A percentile compares a stretch with the other conserved stretches of the same genome.
These are phyloP conservation scores for Epinotia brunnichana DNA, from an alignment of 2,888 invertebrate genomes.

Conservation along the genomic window DNA sequence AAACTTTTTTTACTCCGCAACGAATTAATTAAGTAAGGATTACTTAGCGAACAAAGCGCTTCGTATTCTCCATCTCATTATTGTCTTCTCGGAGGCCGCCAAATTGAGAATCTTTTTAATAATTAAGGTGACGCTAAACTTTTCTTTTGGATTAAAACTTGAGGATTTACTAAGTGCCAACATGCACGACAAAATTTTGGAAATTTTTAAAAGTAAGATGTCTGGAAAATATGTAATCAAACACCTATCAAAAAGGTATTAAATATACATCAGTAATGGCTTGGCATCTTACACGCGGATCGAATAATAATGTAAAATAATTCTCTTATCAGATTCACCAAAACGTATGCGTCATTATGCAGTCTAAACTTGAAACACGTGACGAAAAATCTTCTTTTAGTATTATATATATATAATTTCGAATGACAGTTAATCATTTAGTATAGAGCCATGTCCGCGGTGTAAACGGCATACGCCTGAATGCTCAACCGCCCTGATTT, in stretches of 20 bases:
- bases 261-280: constrained; percentile 20
- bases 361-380: too few relatives aligned
- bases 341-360: background rate
- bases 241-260: constrained; percentile 19
- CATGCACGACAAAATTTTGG: background rate
- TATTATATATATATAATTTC: too few relatives aligned
- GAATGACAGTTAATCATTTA: constrained; percentile 6
- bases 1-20: constrained; percentile 64
- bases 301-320: background rate
- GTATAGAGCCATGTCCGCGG: constrained; percentile 3
- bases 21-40: constrained; percentile 71
- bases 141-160: constrained; percentile 20
- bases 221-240: background rate
- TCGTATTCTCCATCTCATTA: constrained; percentile 63
- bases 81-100: constrained; percentile 38
- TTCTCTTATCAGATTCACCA: background rate
- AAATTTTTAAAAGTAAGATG: background rate
- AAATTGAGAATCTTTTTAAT: constrained; percentile 47
- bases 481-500: constrained; percentile 20
- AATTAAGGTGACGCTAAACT: constrained; percentile 48
- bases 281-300: constrained; percentile 3
- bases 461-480: constrained; percentile 18
- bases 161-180: background rate
- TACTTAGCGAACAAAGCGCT: constrained; percentile 60
- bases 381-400: too few relatives aligned